Conservation (phyloP, 2,888 invertebrate species). For the Syrista parreyssii region DNA sequence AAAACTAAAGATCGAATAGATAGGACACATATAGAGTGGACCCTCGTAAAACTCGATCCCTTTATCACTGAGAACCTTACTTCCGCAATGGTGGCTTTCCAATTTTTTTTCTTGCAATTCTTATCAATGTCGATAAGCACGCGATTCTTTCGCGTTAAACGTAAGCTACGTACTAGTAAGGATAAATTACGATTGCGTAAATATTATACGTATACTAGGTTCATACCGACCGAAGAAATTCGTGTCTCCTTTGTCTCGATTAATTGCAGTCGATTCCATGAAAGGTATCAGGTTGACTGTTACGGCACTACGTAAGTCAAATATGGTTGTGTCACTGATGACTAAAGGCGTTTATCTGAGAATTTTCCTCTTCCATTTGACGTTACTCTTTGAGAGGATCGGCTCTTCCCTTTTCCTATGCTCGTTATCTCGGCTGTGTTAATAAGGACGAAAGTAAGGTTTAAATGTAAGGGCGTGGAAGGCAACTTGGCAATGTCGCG, state of each 20-base stretch:
- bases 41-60: slow-evolving; percentile 9
- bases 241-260: background rate
- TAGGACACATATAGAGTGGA: background rate
- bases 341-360: background rate
- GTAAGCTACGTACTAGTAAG: background rate
- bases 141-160: background rate
- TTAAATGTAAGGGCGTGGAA: background rate
- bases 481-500: background rate
- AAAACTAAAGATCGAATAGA: background rate
- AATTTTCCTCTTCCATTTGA: background rate
- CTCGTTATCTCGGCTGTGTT: background rate
- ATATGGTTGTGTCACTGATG: background rate
- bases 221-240: background rate
- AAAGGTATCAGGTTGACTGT: background rate
- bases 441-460: background rate
- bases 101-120: background rate
- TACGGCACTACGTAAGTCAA: background rate
- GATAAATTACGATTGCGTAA: background rate
- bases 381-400: too few species aligned
- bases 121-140: background rate
- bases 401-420: too few species aligned
- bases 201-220: background rate
- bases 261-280: background rate
- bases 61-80: background rate
- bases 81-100: background rate